Conservation (phyloP, 2,888 invertebrate species). For the Coenonympha glycerion region DNA sequence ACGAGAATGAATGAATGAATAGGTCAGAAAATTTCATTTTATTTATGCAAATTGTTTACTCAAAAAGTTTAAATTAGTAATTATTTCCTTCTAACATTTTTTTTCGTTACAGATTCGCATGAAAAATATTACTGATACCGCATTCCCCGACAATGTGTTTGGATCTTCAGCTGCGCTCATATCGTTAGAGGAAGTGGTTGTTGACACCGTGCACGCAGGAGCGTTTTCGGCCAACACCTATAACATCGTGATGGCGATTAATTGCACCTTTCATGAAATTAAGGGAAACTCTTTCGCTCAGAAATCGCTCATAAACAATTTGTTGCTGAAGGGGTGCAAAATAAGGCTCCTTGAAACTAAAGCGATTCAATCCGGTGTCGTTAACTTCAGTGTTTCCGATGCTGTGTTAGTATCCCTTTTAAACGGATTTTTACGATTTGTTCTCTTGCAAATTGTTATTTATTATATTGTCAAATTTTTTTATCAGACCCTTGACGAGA, state of each 20-base stretch:
- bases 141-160: conserved; percentile 78
- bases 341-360: conserved; percentile 69
- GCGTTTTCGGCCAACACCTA: conserved; percentile 82
- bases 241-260: conserved; percentile 77
- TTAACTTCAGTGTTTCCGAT: conserved; percentile 78
- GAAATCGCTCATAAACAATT: conserved; percentile 76
- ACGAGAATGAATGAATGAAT: no score
- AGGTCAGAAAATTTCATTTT: no score
- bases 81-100: no score
- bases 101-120: conserved; percentile 77
- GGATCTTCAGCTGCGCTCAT: conserved; percentile 79
- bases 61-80: no score
- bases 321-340: conserved; percentile 77
- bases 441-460: no score
- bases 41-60: no score
- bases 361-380: conserved; percentile 79
- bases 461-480: no score
- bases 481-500: no score
- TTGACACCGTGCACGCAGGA: conserved; percentile 74
- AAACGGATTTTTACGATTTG: no score
- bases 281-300: conserved; percentile 79
- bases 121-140: conserved; percentile 75
- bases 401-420: conserved; percentile 79
- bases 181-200: conserved; percentile 65
- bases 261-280: conserved; percentile 77